Base-by-base conservation (phyloP, 2,113 vertebrate species). In the Hydropotes inermis region DNA sequence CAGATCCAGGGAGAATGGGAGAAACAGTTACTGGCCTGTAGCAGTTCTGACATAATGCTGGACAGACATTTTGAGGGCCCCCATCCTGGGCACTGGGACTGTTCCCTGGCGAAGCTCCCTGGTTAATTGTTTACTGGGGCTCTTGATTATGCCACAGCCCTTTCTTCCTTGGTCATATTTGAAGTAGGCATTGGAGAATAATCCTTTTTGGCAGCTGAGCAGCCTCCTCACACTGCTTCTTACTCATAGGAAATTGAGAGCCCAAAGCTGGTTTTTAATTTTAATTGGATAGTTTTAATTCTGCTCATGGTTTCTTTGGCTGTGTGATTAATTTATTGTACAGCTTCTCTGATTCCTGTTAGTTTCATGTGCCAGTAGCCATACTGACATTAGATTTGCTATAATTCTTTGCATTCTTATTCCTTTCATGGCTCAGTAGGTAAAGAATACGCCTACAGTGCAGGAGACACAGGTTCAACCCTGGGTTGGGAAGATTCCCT, bases 221-320 rank as follows among this genome's bases (percentile, higher is more conserved):
- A 52, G 7, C 27, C 81, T 91, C 90, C 23, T 76, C 21, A 85
- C 50, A n/a, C 30, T 96, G 45, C 70, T 91, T 52, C 47, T 87
- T 92, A 70, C 27, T 86, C 52, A 9, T 19, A 92, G 70, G 78
- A 87, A 81, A 87, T 78, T 81, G n/a, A 52, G 50, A 33, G 3
- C 58, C 6, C 84, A 92, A 58, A 43, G 43, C 7, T 89, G 19
- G 1, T 96, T 96, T 96, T 94, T 43, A 43, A 45, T 93, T 82
- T 83, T 25, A 76, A 5, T 55, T 91, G 76, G 45, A 91, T 84
- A 30, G 12, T 82, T 95, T 93, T 87, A 87, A 50, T 96, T 84
- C 27, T 97, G 61, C 33, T 93, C 10, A 50, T 94, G 6, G 14
- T 89, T 96, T 95, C 52, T 97, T 95, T 95, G 83, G 30, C 27